phyloP scores from a whole-genome alignment of 2,113 vertebrate genomes.

The Scortum barcoo region DNA sequence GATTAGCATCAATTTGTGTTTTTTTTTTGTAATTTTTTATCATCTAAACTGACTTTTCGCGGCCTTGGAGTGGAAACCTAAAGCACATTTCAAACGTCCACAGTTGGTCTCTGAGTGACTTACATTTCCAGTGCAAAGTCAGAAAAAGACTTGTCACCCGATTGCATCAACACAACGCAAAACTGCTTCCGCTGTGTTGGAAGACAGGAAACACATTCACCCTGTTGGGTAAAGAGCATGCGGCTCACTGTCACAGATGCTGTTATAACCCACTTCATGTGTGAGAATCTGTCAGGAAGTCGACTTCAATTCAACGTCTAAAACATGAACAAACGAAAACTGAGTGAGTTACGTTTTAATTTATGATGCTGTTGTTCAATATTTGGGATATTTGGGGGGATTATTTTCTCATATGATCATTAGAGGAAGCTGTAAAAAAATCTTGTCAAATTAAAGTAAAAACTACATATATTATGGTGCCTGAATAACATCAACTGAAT shows the following conservation, averaged over 20 bases:
- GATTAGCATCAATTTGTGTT: neutral
- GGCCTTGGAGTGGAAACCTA: neutral
- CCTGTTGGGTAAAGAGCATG: constrained; percentile 10
- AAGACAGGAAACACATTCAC: constrained; percentile 61
- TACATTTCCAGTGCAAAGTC: neutral
- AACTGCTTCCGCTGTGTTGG: constrained; percentile 53
- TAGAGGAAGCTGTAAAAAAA: neutral
- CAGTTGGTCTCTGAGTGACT: neutral
- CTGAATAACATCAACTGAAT: too few species aligned
- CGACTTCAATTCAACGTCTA: neutral
- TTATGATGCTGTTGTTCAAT: neutral
- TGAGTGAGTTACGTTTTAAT: constrained; percentile 57
- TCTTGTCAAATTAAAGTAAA: too few species aligned
- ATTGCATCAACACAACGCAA: constrained; percentile 12
- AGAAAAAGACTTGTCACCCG: neutral
- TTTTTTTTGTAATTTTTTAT: neutral
- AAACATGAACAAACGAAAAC: constrained; percentile 74
- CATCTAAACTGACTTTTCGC: neutral
- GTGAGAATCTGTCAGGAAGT: neutral
- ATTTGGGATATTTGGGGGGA: neutral
- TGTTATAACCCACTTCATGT: neutral
- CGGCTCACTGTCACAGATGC: neutral
- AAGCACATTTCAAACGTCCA: neutral
- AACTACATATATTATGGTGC: too few species aligned
- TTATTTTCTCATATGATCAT: neutral